Percentiles rank a stretch among this genome's conserved stretches.
Evolutionary conservation across 2,888 invertebrate genomes (phyloP).

Genomic region (Ectropis crepuscularia): DNA sequence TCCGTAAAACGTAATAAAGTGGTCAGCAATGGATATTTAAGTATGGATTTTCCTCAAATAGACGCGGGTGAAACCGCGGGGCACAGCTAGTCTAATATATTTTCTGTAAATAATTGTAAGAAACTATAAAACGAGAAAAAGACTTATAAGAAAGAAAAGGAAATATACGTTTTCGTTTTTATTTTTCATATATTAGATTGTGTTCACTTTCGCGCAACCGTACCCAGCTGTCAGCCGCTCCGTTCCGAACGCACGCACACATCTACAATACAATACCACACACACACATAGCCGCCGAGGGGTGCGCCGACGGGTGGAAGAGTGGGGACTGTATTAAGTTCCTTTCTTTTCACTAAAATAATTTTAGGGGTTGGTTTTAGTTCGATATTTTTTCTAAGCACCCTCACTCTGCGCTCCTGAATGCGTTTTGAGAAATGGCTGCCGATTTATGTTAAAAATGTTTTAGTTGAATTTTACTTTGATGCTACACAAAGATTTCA

Average conservation of each 20-base stretch:
- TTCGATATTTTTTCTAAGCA: slow-evolving; percentile 80
- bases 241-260: slow-evolving; percentile 75
- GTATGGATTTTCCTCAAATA: no score
- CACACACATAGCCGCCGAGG: slow-evolving; percentile 57
- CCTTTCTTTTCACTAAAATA: slow-evolving; percentile 85
- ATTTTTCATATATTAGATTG: not conserved
- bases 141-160: no score
- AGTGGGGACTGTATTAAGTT: slow-evolving; percentile 85
- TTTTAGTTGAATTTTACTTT: slow-evolving; percentile 42
- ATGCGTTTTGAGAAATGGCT: slow-evolving; percentile 80
- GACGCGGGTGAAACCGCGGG: no score
- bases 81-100: no score
- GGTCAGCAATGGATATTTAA: no score
- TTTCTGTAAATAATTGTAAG: no score
- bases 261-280: slow-evolving; percentile 43
- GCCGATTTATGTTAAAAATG: slow-evolving; percentile 56
- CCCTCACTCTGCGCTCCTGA: slow-evolving; percentile 62
- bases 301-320: slow-evolving; percentile 75
- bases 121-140: no score
- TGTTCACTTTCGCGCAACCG: slow-evolving; percentile 53
- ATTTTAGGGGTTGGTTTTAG: slow-evolving; percentile 84
- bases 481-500: no score
- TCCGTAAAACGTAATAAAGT: no score
- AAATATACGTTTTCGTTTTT: not conserved
- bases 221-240: slow-evolving; percentile 71